Percentiles rank a stretch among this genome's conserved stretches.
These are phyloP conservation scores for Hiodon alosoides DNA, from an alignment of 2,113 vertebrate genomes.

Conservation along the genomic window DNA sequence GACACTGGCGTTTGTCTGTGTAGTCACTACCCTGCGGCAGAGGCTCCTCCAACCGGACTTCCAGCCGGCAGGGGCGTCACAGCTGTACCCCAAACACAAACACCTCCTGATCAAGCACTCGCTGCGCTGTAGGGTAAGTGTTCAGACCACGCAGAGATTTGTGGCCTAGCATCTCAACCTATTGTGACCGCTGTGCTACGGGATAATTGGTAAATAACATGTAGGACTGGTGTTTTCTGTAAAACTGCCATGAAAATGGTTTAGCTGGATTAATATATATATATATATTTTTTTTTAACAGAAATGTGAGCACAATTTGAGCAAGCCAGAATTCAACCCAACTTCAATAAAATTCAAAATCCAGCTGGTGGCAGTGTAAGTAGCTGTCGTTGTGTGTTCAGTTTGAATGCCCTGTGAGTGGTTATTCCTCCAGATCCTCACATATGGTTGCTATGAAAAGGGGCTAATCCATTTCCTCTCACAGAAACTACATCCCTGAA, in stretches of 20 bases:
- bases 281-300: constrained; percentile 44
- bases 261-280: not conserved
- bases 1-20: constrained; percentile 9
- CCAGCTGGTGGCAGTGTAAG: constrained; percentile 96
- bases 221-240: not conserved
- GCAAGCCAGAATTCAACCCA: constrained; percentile 98
- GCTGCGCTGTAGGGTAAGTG: constrained; percentile 84
- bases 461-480: constrained; percentile 24
- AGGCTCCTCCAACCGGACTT: constrained; percentile 94
- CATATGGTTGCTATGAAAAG: constrained; percentile 8
- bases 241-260: not conserved
- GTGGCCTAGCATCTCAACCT: not conserved
- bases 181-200: not conserved
- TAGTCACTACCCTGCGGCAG: constrained; percentile 92
- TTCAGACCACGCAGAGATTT: not conserved
- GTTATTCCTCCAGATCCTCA: not conserved
- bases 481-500: constrained; percentile 94
- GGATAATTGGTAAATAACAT: not conserved
- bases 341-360: constrained; percentile 99
- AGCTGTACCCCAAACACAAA: constrained; percentile 94
- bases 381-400: constrained; percentile 35
- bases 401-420: constrained; percentile 21
- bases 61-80: constrained; percentile 86
- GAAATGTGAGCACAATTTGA: constrained; percentile 99
- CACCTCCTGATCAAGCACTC: constrained; percentile 97